phyloP scores from a whole-genome alignment of 2,888 invertebrate species.

The Cerastis rubricosa region DNA sequence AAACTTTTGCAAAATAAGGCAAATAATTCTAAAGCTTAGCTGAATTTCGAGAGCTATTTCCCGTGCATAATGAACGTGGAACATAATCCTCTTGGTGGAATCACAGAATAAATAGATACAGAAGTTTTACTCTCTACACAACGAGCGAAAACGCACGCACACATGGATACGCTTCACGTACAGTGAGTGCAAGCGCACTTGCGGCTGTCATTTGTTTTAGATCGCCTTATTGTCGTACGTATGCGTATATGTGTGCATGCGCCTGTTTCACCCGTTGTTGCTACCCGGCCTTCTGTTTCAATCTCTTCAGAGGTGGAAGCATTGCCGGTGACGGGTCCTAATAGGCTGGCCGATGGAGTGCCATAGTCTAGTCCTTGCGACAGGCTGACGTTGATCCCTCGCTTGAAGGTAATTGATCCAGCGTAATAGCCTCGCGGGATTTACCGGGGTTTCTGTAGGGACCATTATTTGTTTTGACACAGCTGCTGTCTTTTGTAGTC shows the following conservation, averaged over 20 bases:
- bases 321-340: slow-evolving; percentile 52
- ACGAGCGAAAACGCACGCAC: background rate
- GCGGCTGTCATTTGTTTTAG: background rate
- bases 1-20: background rate
- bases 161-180: background rate
- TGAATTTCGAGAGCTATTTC: slow-evolving; percentile 37
- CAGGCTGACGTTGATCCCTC: slow-evolving; percentile 47
- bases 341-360: slow-evolving; percentile 38
- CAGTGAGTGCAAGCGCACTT: background rate
- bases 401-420: slow-evolving; percentile 49
- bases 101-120: slow-evolving; percentile 9
- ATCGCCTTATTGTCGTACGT: background rate
- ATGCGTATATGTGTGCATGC: background rate
- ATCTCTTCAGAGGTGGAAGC: background rate
- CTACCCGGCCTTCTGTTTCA: slow-evolving; percentile 8
- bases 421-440: slow-evolving; percentile 9
- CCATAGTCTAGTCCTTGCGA: slow-evolving; percentile 36
- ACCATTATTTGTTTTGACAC: slow-evolving; percentile 29
- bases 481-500: slow-evolving; percentile 15
- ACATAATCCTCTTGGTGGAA: slow-evolving; percentile 34
- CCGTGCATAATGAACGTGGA: slow-evolving; percentile 39
- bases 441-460: slow-evolving; percentile 8
- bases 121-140: background rate
- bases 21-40: slow-evolving; percentile 22
- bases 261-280: background rate